Conservation (phyloP, 2,888 invertebrate species). For the Rotaria socialis region DNA sequence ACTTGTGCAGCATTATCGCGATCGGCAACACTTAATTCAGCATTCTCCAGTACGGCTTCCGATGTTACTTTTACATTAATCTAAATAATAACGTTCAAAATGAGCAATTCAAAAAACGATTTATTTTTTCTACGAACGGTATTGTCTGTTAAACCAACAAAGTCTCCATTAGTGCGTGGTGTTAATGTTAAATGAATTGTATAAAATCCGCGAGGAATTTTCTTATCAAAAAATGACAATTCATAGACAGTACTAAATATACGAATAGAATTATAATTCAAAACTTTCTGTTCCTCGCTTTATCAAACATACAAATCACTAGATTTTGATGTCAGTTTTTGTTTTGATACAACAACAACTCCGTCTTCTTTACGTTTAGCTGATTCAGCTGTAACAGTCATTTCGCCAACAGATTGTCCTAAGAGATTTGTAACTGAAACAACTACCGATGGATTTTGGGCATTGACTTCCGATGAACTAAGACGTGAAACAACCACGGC, state of each 20-base stretch:
- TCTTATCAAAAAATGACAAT: conserved; percentile 72
- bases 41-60: conserved; percentile 65
- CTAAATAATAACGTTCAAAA: background rate
- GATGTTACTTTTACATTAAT: conserved; percentile 59
- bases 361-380: conserved; percentile 42
- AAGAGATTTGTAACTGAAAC: conserved; percentile 49
- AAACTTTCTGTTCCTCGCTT: background rate
- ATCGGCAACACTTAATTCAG: conserved; percentile 82
- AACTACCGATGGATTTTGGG: conserved; percentile 69
- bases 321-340: conserved; percentile 40
- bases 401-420: conserved; percentile 40
- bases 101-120: too few species aligned
- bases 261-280: background rate
- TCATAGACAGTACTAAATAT: conserved; percentile 64
- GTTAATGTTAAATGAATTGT: conserved; percentile 73
- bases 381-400: conserved; percentile 40
- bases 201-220: conserved; percentile 79
- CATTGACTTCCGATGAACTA: conserved; percentile 73
- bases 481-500: conserved; percentile 78
- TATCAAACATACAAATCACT: conserved; percentile 21
- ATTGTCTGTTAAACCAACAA: conserved; percentile 63
- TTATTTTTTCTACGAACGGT: conserved; percentile 54
- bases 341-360: conserved; percentile 35
- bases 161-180: conserved; percentile 65
- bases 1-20: conserved; percentile 80